Evolutionary conservation across 2,888 invertebrate genomes (phyloP), one percentile per base, ranked within the genome.

Genomic region (Pyralis farinalis): DNA sequence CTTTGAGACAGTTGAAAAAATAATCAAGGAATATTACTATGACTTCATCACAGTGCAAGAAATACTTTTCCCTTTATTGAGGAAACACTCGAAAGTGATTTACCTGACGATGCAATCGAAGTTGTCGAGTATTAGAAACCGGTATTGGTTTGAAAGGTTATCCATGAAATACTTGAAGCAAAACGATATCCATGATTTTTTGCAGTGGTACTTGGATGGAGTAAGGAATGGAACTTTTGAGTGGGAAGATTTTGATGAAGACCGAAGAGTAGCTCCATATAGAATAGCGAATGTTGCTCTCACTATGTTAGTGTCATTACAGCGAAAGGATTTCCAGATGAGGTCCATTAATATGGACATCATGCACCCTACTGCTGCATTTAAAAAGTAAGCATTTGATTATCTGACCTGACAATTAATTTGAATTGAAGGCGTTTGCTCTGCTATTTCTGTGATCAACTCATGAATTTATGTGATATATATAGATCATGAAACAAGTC

Each of bases 241-340:
- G 7, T 12, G 11, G 10, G 36, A 35, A 54, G 32, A 39, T 33
- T 32, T 39, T 10, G 60, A 11, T 91, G 91, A 3, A 92, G 90
- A 89, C 11, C 21, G 33, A 7, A 73, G 86, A 1, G 67, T 72
- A 34, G 86, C 88, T 7, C 80, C 92, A 0, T 94, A 93, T 58
- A 71, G 73, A 3, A 88, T 91, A 1, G 92, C 93, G 0, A 94
- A 94, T 80, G 91, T 93, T 0, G 92, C 91, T 0, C 79, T 93
- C 1, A 90, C 88, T 32, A 91, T 92, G 3, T 62, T 94, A 39
- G 86, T 92, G 1, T 64, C 86, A 32, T 78, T 93, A 36, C 39
- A 39, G 9, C 27, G 20, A 8, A 39, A 39, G 8, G 30, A 37
- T 12, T 8, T 37, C 11, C 37, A 93, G 92, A 7, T 22, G n/a